Evolutionary conservation across 1,140 invertebrate species (phyloP), one percentile per base, ranked within the genome.

Genomic region (Pseudomyrmex concolor): DNA sequence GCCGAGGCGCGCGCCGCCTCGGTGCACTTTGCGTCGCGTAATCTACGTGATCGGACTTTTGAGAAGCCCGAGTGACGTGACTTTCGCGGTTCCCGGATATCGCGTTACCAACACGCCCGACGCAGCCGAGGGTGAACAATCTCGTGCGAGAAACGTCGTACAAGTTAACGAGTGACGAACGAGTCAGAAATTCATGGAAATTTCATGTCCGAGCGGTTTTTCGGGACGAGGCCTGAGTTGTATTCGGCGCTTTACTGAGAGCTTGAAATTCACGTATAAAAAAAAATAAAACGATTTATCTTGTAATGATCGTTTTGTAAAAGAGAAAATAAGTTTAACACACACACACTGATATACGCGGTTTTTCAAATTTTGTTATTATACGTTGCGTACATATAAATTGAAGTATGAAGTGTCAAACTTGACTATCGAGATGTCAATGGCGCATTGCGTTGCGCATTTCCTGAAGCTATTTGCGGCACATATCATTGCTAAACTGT

Each of bases 401-500:
- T 13, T 12, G 60, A 76, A 34, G 63, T 51, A 64, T 17, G 48
- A 22, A 7, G 10, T 19, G 8, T 54, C n/a, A 43, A 77, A 67
- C 25, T 77, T 34, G 22, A 50, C 60, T 51, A 64, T 76, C 25
- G 45, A 64, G 12, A 60, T 64, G 48, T 76, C 62, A 54, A 22
- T 66, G 34, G n/a, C 59, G 12, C 45, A 19, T 54, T 77, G 66
- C 54, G 63, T 63, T 67, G 59, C 62, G 43, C 48, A 51, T 76
- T 51, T 76, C 45, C 22, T 17, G 22, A 64, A 66, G 12, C 25
- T 63, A 78, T 70, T 78, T 78, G 62, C 43, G 19, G 55, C 17
- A 51, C 45, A 51, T 71, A 84, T 87, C 85, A 62, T 54, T 10
- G 70, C 19, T 80, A 70, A 87, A 73, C 73, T 86, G 22, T 15